Conservation (phyloP, 2,113 vertebrate genomes). For the Porphyrio hochstetteri region DNA sequence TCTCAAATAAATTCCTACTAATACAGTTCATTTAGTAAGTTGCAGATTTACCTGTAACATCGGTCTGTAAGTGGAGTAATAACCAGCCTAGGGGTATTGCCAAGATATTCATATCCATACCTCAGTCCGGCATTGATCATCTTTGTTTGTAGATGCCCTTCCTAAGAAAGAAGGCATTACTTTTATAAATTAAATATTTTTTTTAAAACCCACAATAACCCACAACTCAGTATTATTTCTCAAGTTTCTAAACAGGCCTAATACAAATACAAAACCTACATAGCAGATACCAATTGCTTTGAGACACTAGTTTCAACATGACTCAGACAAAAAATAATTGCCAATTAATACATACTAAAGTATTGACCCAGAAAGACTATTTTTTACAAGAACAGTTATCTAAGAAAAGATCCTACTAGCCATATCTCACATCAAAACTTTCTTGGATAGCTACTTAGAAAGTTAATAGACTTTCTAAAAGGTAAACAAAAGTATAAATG, state of each 20-base stretch:
- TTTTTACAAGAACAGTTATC: neutral
- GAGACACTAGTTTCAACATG: neutral
- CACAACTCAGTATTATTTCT: neutral
- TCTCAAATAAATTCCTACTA: neutral
- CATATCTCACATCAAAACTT: neutral
- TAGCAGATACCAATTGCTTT: neutral
- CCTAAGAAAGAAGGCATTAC: conserved; percentile 65
- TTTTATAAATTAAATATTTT: neutral
- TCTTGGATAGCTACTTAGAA: neutral
- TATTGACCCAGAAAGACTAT: neutral
- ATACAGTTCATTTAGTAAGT: neutral
- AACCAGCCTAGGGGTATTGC: conserved; percentile 87
- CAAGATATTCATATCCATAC: conserved; percentile 91
- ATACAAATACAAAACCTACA: neutral
- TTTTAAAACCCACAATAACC: neutral
- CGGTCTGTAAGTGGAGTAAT: conserved; percentile 91
- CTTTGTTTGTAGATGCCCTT: conserved; percentile 87
- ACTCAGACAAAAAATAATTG: neutral
- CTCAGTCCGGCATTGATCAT: conserved; percentile 92
- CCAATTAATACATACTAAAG: neutral
- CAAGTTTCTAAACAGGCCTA: neutral
- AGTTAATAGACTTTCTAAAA: neutral
- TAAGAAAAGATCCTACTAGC: neutral
- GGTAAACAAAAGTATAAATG: neutral
- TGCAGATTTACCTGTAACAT: conserved; percentile 87